Base-by-base conservation (phyloP, 2,797 vertebrate species). In the Cygnus olor region DNA sequence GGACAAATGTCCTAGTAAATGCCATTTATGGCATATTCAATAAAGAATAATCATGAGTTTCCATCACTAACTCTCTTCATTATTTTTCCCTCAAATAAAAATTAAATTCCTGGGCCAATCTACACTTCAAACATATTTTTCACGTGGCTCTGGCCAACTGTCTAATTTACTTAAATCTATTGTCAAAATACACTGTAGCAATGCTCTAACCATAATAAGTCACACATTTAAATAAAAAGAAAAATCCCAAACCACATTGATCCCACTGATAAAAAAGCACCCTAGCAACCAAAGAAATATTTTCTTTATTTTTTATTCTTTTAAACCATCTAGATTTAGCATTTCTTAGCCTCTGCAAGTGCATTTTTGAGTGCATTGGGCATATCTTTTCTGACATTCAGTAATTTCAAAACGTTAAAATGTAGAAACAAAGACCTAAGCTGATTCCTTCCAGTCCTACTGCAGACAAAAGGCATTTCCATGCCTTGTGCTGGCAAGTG, bases 391-490 rank as follows among this genome's bases (percentile, higher is more conserved):
- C 56, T 68, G 84, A 77, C 18, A 14, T n/a, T 88, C 10, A 16
- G 71, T 61, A 61, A 94, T 11, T 65, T 78, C 17, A 58, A 89
- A 91, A 47, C 25, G 44, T 24, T 91, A 65, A 73, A 80, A 69
- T 7, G 9, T 5, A 88, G 61, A 96, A 93, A 92, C 63, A 94
- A 90, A 56, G 84, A 71, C 89, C 72, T 68, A 69, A 73, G 56
- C 30, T 78, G 49, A 14, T 66, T 96, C 56, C 87, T 69, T 88
- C n/a, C 11, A 3, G n/a, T 80, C 66, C 63, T 54, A 76, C 76
- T 17, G 40, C 69, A 96, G 83, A 95, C 85, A 95, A 94, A 93
- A 96, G 49, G 70, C 91, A 80, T 83, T 94, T 66, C 72, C 76
- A 51, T 79, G 66, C 40, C 58, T 72, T 14, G 9, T 38, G 77